Evolutionary conservation across 2,888 invertebrate species (phyloP).

Genomic region (Griposia aprilina): DNA sequence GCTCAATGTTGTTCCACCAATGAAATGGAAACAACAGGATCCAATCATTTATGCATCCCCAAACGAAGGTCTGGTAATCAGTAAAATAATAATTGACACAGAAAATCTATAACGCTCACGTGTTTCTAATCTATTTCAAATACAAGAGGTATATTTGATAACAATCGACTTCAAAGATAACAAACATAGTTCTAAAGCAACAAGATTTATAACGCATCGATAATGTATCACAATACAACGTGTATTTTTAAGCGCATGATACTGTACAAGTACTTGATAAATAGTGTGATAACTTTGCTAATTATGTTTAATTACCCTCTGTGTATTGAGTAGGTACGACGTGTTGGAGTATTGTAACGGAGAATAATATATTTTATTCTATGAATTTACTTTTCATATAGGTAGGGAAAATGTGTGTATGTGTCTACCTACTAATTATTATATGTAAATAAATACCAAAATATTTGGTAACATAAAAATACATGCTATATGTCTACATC

Average conservation of each 20-base stretch:
- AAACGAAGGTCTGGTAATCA: neutral
- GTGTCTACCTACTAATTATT: conserved; percentile 6
- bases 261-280: conserved; percentile 26
- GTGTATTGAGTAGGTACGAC: neutral
- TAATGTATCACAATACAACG: conserved; percentile 11
- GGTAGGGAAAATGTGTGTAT: neutral
- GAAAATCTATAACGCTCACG: conserved; percentile 15
- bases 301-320: conserved; percentile 34
- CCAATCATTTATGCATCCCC: conserved; percentile 7
- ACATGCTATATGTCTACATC: conserved; percentile 16
- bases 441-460: neutral
- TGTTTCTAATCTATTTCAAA: conserved; percentile 44
- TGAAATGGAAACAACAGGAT: neutral
- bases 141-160: conserved; percentile 36
- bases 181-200: conserved; percentile 31
- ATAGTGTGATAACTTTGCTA: conserved; percentile 38
- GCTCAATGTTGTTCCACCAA: neutral
- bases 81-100: neutral
- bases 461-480: conserved; percentile 21
- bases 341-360: neutral
- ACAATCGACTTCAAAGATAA: conserved; percentile 42
- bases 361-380: conserved; percentile 3
- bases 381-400: neutral
- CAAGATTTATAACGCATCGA: conserved; percentile 22
- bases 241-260: conserved; percentile 21